These are phyloP conservation scores for Coendou prehensilis DNA, from an alignment of 2,797 vertebrate species.

Conservation along the genomic window DNA sequence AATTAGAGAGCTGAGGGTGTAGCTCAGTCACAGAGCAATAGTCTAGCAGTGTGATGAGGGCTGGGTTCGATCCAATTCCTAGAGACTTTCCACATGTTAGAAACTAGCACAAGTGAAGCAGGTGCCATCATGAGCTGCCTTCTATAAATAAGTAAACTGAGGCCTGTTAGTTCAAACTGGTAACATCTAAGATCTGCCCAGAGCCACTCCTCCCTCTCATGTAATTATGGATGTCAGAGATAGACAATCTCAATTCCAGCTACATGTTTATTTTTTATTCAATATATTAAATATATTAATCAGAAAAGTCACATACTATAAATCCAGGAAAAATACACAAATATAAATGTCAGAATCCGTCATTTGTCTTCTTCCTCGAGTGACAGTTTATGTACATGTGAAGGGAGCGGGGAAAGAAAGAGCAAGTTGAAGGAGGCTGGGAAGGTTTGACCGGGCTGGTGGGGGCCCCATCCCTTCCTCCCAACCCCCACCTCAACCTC, in stretches of 20 bases:
- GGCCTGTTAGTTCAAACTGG: not conserved
- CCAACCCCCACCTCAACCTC: constrained; percentile 60
- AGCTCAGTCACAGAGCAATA: not conserved
- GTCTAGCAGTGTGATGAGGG: not conserved
- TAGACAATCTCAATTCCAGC: constrained; percentile 75
- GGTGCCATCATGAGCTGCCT: not conserved
- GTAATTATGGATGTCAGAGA: not conserved
- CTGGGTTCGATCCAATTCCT: not conserved
- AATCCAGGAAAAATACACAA: constrained; percentile 90
- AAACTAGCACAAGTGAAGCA: not conserved
- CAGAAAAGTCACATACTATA: constrained; percentile 89
- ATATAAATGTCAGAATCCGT: constrained; percentile 89
- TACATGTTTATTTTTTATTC: constrained; percentile 87
- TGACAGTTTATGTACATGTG: constrained; percentile 89
- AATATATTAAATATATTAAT: constrained; percentile 87
- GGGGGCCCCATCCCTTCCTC: constrained; percentile 33
- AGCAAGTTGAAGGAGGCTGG: not conserved
- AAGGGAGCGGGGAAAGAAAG: constrained; percentile 79
- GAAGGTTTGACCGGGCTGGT: constrained; percentile 49
- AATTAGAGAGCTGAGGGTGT: not conserved
- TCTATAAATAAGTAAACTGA: not conserved
- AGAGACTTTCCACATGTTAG: not conserved
- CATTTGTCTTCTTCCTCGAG: constrained; percentile 80
- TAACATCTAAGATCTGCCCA: not conserved
- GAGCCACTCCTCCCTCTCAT: not conserved